These are phyloP conservation scores for Rattus norvegicus DNA, from an alignment of 2,113 vertebrate species.

Conservation along the genomic window GRCr8 NC_086025.1:127967001-127967500, in stretches of 20 bases:
- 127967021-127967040: background rate
- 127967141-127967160: background rate
- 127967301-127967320: background rate
- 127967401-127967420: background rate
- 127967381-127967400: background rate
- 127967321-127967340: constrained; percentile 19
- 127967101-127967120: background rate
- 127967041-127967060: background rate
- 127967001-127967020: background rate
- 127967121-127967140: background rate
- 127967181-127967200: background rate
- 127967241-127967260: background rate
- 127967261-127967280: background rate
- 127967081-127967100: background rate
- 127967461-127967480: constrained; percentile 46
- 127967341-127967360: background rate
- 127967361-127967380: constrained; percentile 39
- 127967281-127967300: background rate
- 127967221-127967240: background rate
- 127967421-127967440: constrained; percentile 8
- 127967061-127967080: background rate
- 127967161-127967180: background rate
- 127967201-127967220: background rate
- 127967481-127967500: background rate
- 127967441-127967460: background rate